phyloP scores from a whole-genome alignment of 2,888 invertebrate genomes.

The Autographa gamma region DNA sequence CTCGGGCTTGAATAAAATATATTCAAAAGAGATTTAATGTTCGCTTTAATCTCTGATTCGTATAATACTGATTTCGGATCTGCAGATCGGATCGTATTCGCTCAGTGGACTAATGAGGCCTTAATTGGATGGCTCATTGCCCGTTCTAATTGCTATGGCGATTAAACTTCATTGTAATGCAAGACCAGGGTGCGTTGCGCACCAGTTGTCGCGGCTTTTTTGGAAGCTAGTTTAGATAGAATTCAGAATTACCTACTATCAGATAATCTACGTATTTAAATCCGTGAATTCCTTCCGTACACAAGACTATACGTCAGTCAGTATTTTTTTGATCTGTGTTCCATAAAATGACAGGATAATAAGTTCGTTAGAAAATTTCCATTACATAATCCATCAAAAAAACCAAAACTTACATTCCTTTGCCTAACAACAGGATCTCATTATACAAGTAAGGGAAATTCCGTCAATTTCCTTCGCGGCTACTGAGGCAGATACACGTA shows the following conservation, averaged over 20 bases:
- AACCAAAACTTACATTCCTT: conserved; percentile 1
- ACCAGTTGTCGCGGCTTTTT: conserved; percentile 36
- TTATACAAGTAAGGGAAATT: conserved; percentile 51
- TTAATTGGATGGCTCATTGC: conserved; percentile 54
- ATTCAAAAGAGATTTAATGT: conserved; percentile 2
- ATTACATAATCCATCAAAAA: not conserved
- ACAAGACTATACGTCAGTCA: not conserved
- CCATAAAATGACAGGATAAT: too few relatives aligned
- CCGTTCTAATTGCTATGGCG: conserved; percentile 50
- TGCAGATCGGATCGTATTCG: conserved; percentile 42
- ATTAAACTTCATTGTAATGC: conserved; percentile 60
- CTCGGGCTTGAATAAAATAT: not conserved
- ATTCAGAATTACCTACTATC: not conserved
- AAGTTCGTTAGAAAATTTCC: not conserved
- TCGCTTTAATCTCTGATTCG: conserved; percentile 36
- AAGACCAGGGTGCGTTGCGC: conserved; percentile 23
- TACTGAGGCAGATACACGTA: conserved; percentile 55
- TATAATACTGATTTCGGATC: conserved; percentile 40
- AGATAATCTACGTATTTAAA: not conserved
- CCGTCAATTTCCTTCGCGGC: conserved; percentile 51
- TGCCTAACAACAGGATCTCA: conserved; percentile 48
- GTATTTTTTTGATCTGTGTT: not conserved
- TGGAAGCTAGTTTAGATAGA: conserved; percentile 19
- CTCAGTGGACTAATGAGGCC: conserved; percentile 52
- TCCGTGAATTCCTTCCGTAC: not conserved